Evolutionary conservation across 1,140 invertebrate genomes (phyloP).

Genomic region (Battus philenor): DNA sequence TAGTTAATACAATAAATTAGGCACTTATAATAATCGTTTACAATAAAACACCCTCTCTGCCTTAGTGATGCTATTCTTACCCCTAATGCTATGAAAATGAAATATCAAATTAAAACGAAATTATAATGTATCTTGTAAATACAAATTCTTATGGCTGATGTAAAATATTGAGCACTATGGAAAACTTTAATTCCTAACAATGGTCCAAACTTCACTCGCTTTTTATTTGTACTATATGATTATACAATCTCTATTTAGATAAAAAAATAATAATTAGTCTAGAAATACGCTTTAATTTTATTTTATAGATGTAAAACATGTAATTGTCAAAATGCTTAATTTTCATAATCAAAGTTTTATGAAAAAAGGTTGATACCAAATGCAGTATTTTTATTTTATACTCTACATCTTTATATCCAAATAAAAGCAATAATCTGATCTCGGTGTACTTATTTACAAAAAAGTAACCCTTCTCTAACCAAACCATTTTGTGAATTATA

Average conservation of each 20-base stretch:
- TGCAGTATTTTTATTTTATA: slow-evolving; percentile 76
- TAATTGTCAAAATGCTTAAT: slow-evolving; percentile 71
- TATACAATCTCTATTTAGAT: slow-evolving; percentile 72
- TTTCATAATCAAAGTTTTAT: slow-evolving; percentile 73
- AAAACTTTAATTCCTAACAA: slow-evolving; percentile 73
- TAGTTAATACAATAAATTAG: slow-evolving; percentile 47
- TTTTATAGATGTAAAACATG: slow-evolving; percentile 68
- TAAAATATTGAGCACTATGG: slow-evolving; percentile 66
- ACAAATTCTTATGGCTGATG: slow-evolving; percentile 63
- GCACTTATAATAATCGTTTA: slow-evolving; percentile 58
- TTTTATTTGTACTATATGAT: slow-evolving; percentile 73
- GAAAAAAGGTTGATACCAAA: slow-evolving; percentile 69
- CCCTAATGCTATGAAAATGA: slow-evolving; percentile 54
- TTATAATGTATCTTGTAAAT: slow-evolving; percentile 66
- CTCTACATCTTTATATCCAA: slow-evolving; percentile 73
- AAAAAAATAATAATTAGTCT: slow-evolving; percentile 66
- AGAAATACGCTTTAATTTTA: slow-evolving; percentile 67
- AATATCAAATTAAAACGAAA: slow-evolving; percentile 52
- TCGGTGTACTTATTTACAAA: slow-evolving; percentile 25
- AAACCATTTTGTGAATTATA: background rate
- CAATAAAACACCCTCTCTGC: slow-evolving; percentile 70
- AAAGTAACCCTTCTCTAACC: too few species aligned
- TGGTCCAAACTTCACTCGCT: slow-evolving; percentile 73
- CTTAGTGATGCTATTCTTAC: slow-evolving; percentile 69
- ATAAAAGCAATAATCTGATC: slow-evolving; percentile 70